Percentiles rank a stretch among this genome's conserved stretches.
phyloP scores from a whole-genome alignment of 2,888 invertebrate genomes.

The Sylvicola fuscatus region DNA sequence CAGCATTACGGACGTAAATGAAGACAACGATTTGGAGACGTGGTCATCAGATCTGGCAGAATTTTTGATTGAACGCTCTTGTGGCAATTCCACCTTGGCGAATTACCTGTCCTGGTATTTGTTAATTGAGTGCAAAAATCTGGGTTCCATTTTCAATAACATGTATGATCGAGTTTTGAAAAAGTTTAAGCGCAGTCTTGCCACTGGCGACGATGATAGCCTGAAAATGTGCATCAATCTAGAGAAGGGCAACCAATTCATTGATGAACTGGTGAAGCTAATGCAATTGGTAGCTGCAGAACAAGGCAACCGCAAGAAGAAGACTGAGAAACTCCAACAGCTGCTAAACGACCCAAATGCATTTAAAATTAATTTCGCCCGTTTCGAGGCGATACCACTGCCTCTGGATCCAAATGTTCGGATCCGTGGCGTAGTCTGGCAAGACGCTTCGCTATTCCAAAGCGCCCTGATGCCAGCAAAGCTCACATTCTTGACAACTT shows the following conservation, averaged over 20 bases:
- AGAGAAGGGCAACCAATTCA: slow-evolving; percentile 71
- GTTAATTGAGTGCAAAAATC: slow-evolving; percentile 84
- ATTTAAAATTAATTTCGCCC: slow-evolving; percentile 69
- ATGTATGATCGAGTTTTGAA: slow-evolving; percentile 85
- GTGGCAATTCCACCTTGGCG: slow-evolving; percentile 70
- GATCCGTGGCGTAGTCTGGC: slow-evolving; percentile 72
- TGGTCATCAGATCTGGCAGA: slow-evolving; percentile 64
- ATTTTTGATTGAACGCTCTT: slow-evolving; percentile 78
- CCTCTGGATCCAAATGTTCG: slow-evolving; percentile 83
- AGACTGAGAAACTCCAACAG: slow-evolving; percentile 74
- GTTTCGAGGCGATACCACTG: slow-evolving; percentile 82
- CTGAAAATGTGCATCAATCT: slow-evolving; percentile 30
- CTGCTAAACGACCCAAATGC: slow-evolving; percentile 60
- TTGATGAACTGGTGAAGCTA: slow-evolving; percentile 72
- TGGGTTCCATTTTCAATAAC: slow-evolving; percentile 45
- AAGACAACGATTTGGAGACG: slow-evolving; percentile 19
- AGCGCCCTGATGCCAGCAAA: slow-evolving; percentile 89
- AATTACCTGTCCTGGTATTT: slow-evolving; percentile 98
- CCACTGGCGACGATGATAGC: slow-evolving; percentile 30
- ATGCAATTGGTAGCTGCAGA: slow-evolving; percentile 79
- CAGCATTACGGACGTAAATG: slow-evolving; percentile 29
- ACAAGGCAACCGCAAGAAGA: slow-evolving; percentile 77
- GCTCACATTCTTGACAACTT: slow-evolving; percentile 64
- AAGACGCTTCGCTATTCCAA: slow-evolving; percentile 85
- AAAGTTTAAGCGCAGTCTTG: slow-evolving; percentile 55